A percentile compares a stretch with the other conserved stretches of the same genome.
Conservation (phyloP, 2,888 invertebrate genomes). For the Cantharis rufa region DNA sequence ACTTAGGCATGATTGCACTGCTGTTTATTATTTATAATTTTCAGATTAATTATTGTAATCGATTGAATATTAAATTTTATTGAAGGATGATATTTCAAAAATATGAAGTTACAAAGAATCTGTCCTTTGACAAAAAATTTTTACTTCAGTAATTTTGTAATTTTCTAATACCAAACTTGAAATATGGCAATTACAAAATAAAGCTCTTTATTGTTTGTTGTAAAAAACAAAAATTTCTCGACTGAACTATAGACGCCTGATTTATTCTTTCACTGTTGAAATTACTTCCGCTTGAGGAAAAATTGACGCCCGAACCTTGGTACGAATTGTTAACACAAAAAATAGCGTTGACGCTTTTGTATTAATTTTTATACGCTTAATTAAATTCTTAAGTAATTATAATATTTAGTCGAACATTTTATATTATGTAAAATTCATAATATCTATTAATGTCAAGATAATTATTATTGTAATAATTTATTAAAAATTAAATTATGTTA, state of each 20-base stretch:
- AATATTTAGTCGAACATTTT: not conserved
- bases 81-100: too few species aligned
- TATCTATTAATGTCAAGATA: too few species aligned
- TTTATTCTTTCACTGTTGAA: not conserved
- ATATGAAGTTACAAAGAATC: too few species aligned
- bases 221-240: not conserved
- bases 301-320: not conserved
- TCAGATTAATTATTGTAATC: not conserved
- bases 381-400: not conserved
- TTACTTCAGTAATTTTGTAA: not conserved
- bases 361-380: not conserved
- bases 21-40: too few species aligned
- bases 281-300: not conserved
- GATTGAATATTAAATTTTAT: not conserved
- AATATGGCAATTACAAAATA: not conserved
- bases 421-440: not conserved
- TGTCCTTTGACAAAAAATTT: not conserved
- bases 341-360: not conserved
- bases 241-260: not conserved
- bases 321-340: not conserved
- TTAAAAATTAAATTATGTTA: too few species aligned
- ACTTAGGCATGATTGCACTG: too few species aligned
- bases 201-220: not conserved
- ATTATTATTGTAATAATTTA: too few species aligned
- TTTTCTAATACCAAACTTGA: not conserved